Base-by-base conservation (phyloP, 2,113 vertebrate genomes). In the Spilogale gracilis region DNA sequence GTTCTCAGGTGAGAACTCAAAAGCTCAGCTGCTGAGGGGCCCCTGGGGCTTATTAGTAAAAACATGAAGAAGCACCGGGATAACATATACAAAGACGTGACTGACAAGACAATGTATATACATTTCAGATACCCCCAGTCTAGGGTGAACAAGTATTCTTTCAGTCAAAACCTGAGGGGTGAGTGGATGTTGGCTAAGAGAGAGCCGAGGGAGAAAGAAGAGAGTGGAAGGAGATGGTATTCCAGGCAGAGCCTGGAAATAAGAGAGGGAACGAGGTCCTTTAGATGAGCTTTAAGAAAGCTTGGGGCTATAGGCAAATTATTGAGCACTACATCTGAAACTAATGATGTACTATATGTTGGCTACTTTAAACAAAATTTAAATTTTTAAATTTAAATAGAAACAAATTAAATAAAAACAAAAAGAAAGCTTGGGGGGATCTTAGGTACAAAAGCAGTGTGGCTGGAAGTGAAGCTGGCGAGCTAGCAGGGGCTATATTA, bases 401-500 rank as follows among this genome's bases (percentile, higher is more conserved):
- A 32, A 65, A 65, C 63, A 58, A 58, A 58, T 58, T 58, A 20
- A 60, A 21, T 60, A 21, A 60, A 65, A 65, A 56, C 16, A 17
- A 61, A 69, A 9, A 45, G 65, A 89, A 85, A 58, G 27, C 20
- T 71, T 32, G 48, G 50, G 32, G 16, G 48, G 60, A 78, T 67
- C 50, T 93, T 63, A 89, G 27, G 27, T 76, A n/a, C 65, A 89
- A 60, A 83, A 20, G 32, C 84, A 89, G 17, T 30, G 20, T 20
- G 52, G 45, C 18, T 21, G 73, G 27, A 85, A 54, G 25, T 71
- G 21, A 81, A 63, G 45, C n/a, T 56, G 56, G 63, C 65, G 67
- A 96, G n/a, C 20, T 76, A 73, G 65, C 48, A 67, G 90, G 30
- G 21, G 32, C 76, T 73, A 95, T 38, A 60, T 95, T 73, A 50